Conservation (phyloP, 2,888 invertebrate genomes). For the Strigamia maritima region DNA sequence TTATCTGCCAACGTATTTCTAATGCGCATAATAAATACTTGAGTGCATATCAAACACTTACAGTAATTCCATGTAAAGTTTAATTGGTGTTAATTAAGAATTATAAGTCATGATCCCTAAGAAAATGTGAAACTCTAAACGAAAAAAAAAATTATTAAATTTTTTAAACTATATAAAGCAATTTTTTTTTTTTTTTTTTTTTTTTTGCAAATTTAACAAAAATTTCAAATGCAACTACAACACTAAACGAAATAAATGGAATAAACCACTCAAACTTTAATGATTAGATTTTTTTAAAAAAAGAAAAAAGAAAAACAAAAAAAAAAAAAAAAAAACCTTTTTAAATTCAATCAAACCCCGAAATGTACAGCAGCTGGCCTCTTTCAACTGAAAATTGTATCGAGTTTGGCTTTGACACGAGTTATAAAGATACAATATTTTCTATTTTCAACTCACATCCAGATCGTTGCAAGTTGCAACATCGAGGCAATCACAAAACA, state of each 20-base stretch:
- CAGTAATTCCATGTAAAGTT: neutral
- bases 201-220: no score
- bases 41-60: neutral
- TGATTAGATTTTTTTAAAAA: no score
- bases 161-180: no score
- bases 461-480: neutral
- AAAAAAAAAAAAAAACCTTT: neutral
- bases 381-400: neutral
- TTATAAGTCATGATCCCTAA: neutral
- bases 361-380: neutral
- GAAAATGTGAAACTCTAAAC: neutral
- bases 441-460: neutral
- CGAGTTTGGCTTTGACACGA: neutral
- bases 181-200: no score
- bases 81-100: neutral
- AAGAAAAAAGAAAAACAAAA: no score
- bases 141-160: no score
- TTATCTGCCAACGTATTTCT: neutral
- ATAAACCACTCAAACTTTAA: no score
- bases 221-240: no score
- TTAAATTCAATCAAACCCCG: neutral
- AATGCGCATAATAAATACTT: neutral
- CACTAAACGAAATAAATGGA: no score
- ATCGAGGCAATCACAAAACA: neutral
- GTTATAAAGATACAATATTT: conserved; percentile 5